These are phyloP conservation scores for Panulirus ornatus DNA, from an alignment of 1,140 invertebrate species.

Conservation along the genomic window DNA sequence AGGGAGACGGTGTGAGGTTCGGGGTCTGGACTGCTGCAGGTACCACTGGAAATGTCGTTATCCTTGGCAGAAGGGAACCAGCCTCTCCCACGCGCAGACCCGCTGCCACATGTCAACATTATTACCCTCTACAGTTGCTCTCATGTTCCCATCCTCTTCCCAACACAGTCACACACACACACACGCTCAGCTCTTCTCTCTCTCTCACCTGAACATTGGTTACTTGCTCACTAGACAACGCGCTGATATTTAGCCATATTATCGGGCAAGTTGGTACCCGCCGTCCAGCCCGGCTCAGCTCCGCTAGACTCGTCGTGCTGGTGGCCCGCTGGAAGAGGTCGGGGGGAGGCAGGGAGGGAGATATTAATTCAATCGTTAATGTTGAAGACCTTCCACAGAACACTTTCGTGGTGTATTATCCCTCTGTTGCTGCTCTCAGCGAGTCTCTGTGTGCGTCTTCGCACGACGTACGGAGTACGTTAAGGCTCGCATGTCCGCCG, in stretches of 20 bases:
- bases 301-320: conserved; percentile 13
- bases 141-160: neutral
- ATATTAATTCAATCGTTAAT: neutral
- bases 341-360: neutral
- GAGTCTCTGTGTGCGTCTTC: neutral
- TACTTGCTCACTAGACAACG: no score
- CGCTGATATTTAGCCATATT: neutral
- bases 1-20: neutral
- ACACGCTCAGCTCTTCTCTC: neutral
- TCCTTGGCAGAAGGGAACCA: conserved; percentile 32
- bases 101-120: conserved; percentile 23
- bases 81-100: conserved; percentile 21
- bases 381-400: neutral
- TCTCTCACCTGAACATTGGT: no score
- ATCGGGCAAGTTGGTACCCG: neutral
- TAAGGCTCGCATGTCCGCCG: neutral
- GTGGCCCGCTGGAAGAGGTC: neutral
- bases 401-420: neutral
- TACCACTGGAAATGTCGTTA: neutral
- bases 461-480: neutral
- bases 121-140: neutral
- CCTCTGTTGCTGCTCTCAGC: neutral
- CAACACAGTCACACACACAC: neutral
- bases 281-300: neutral
- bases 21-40: neutral